phyloP scores from a whole-genome alignment of 2,888 invertebrate species.

The Galeopsomyia nigrocyanea region DNA sequence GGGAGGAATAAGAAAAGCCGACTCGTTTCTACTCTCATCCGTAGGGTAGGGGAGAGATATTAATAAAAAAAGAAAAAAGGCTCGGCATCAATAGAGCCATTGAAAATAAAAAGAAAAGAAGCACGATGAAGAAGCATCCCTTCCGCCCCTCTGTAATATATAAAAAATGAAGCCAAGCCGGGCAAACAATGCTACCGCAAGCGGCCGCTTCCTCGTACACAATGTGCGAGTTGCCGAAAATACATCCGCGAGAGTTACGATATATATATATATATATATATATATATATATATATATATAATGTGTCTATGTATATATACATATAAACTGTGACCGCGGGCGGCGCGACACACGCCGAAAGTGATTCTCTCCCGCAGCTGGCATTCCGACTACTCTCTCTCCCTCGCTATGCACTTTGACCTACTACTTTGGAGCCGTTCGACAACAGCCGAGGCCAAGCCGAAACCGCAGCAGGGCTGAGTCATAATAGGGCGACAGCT shows the following conservation, averaged over 20 bases:
- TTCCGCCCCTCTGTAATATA: too few relatives aligned
- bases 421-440: slow-evolving; percentile 25
- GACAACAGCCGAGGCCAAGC: slow-evolving; percentile 21
- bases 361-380: slow-evolving; percentile 5
- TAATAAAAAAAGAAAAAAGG: too few relatives aligned
- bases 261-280: too few relatives aligned
- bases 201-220: too few relatives aligned
- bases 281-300: too few relatives aligned
- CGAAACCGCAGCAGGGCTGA: slow-evolving; percentile 16
- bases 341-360: slow-evolving; percentile 9
- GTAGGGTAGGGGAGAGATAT: slow-evolving; percentile 14
- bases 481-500: slow-evolving; percentile 8
- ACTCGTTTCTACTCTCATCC: too few relatives aligned
- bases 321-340: too few relatives aligned
- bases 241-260: too few relatives aligned
- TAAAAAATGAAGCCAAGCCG: too few relatives aligned
- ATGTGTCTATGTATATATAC: too few relatives aligned
- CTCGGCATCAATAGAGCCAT: not conserved
- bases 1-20: not conserved
- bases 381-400: not conserved
- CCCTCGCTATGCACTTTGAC: slow-evolving; percentile 22
- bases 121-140: not conserved
- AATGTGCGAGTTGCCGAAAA: too few relatives aligned
- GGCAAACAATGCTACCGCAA: too few relatives aligned
- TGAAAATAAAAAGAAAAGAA: not conserved